A percentile compares a stretch with the other conserved stretches of the same genome.
phyloP scores from a whole-genome alignment of 2,113 vertebrate species.

The Cottus gobio region DNA sequence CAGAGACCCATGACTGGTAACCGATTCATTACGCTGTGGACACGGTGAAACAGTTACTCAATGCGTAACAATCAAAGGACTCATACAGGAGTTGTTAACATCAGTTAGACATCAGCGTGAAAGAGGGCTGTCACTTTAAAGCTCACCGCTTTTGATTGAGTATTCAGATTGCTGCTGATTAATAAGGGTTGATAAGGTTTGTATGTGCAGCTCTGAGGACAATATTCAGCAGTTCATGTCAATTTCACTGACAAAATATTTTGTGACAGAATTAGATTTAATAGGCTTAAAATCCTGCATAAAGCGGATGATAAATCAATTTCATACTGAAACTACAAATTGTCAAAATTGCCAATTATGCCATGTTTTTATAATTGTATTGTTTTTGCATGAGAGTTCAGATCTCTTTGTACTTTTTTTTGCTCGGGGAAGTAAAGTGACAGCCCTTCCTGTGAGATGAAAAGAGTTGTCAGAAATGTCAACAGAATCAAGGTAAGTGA shows the following conservation, averaged over 20 bases:
- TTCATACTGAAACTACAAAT: neutral
- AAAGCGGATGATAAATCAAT: neutral
- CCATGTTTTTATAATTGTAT: neutral
- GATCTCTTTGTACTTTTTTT: neutral
- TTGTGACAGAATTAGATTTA: neutral
- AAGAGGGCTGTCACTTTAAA: slow-evolving; percentile 4
- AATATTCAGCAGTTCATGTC: neutral
- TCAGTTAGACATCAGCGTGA: neutral
- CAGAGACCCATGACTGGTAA: slow-evolving; percentile 46
- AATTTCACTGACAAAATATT: neutral
- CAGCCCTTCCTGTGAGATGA: slow-evolving; percentile 2
- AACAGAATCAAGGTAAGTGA: neutral
- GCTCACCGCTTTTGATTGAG: neutral
- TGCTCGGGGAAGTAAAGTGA: slow-evolving; percentile 20
- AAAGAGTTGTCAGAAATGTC: neutral
- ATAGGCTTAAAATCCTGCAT: neutral
- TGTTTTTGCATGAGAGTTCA: neutral
- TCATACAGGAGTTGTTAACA: neutral
- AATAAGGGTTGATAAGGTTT: neutral
- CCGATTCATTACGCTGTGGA: slow-evolving; percentile 31
- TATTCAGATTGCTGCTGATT: neutral
- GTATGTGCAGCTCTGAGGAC: neutral
- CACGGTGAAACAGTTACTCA: slow-evolving; percentile 1
- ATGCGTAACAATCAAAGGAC: slow-evolving; percentile 11
- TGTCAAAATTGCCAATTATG: neutral